Percentiles rank a stretch among this genome's conserved stretches.
phyloP scores from a whole-genome alignment of 2,797 vertebrate genomes.

The Gouania willdenowi region DNA sequence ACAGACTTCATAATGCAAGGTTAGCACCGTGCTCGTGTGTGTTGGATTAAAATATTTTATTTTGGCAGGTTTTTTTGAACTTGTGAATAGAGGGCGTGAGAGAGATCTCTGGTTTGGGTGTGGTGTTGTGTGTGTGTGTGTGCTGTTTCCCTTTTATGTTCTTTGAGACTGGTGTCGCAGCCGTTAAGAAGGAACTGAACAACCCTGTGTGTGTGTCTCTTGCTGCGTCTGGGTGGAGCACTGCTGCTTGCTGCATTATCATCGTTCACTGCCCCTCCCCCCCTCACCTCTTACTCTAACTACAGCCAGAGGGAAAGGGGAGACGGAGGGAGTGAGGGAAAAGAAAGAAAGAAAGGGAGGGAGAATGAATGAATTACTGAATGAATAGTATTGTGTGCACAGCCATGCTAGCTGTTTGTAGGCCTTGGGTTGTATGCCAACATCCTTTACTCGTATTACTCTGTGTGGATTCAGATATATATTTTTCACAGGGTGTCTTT shows the following conservation, averaged over 20 bases:
- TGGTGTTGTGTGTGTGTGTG: constrained; percentile 43
- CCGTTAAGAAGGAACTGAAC: constrained; percentile 67
- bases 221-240: constrained; percentile 78
- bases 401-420: constrained; percentile 70
- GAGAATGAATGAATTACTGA: constrained; percentile 79
- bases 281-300: constrained; percentile 70
- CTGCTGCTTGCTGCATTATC: constrained; percentile 80
- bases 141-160: constrained; percentile 57
- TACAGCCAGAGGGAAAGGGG: constrained; percentile 59
- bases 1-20: constrained; percentile 83
- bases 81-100: constrained; percentile 43
- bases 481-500: constrained; percentile 42
- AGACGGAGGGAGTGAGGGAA: constrained; percentile 61
- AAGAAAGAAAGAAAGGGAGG: constrained; percentile 68
- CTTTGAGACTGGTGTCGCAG: constrained; percentile 46
- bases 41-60: constrained; percentile 48
- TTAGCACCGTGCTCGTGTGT: constrained; percentile 68
- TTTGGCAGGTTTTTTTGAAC: constrained; percentile 43
- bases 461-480: constrained; percentile 47
- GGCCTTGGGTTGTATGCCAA: constrained; percentile 57
- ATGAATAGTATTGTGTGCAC: constrained; percentile 82
- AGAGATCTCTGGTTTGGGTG: constrained; percentile 53
- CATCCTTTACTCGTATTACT: constrained; percentile 66
- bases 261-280: constrained; percentile 76
- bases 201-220: constrained; percentile 52